phyloP scores from a whole-genome alignment of 2,797 vertebrate species.

The Hylomyscus alleni region DNA sequence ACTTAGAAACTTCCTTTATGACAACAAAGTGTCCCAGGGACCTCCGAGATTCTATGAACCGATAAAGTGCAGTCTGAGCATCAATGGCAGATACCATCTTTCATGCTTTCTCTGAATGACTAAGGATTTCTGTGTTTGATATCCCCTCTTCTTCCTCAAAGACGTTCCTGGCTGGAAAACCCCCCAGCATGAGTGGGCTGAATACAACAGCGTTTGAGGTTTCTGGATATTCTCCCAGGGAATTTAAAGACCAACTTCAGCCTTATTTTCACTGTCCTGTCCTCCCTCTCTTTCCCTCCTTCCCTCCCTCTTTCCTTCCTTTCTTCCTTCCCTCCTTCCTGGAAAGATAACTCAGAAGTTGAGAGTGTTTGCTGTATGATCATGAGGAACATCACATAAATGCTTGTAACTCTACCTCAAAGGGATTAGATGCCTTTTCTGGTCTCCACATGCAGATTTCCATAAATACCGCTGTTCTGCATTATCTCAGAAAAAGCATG shows the following conservation, averaged over 20 bases:
- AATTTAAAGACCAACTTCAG: slow-evolving; percentile 9
- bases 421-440: background rate
- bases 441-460: background rate
- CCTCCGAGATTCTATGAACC: slow-evolving; percentile 61
- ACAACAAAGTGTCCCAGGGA: slow-evolving; percentile 70
- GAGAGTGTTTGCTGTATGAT: background rate
- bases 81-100: slow-evolving; percentile 44
- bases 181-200: background rate
- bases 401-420: background rate
- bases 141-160: slow-evolving; percentile 53
- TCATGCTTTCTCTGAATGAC: slow-evolving; percentile 70
- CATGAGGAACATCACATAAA: background rate
- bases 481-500: background rate
- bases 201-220: background rate
- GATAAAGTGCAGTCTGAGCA: slow-evolving; percentile 61
- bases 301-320: background rate
- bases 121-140: slow-evolving; percentile 50
- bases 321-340: background rate
- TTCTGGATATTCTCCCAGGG: slow-evolving; percentile 38
- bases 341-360: background rate
- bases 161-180: slow-evolving; percentile 64
- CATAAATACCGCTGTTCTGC: background rate
- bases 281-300: background rate
- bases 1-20: slow-evolving; percentile 72
- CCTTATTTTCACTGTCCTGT: background rate